Percentiles rank a stretch among this genome's conserved stretches.
These are phyloP conservation scores for Gasterosteus nipponicus DNA, from an alignment of 2,113 vertebrate genomes.

Conservation along the genomic window DNA sequence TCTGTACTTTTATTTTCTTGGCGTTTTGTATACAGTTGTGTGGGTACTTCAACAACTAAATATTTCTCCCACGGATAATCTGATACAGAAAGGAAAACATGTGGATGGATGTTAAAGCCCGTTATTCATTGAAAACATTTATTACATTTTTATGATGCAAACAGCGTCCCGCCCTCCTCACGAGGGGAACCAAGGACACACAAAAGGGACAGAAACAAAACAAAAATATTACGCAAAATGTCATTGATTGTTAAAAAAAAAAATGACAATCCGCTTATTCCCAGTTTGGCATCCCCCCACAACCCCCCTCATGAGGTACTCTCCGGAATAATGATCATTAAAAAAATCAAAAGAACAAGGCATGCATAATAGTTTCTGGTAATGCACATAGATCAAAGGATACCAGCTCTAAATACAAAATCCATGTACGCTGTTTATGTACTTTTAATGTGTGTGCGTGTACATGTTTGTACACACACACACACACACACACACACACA, in stretches of 20 bases:
- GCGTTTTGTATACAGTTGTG: background rate
- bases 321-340: slow-evolving; percentile 63
- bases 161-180: slow-evolving; percentile 74
- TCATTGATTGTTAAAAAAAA: slow-evolving; percentile 61
- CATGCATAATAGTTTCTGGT: slow-evolving; percentile 81
- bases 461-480: no score
- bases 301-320: slow-evolving; percentile 43
- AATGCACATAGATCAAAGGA: slow-evolving; percentile 77
- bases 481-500: background rate
- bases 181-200: slow-evolving; percentile 71
- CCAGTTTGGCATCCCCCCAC: slow-evolving; percentile 71
- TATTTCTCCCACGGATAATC: background rate
- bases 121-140: slow-evolving; percentile 85
- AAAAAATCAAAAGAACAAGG: slow-evolving; percentile 76
- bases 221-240: slow-evolving; percentile 69
- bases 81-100: slow-evolving; percentile 23
- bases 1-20: background rate
- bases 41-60: background rate
- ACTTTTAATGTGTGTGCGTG: slow-evolving; percentile 74
- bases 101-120: slow-evolving; percentile 58
- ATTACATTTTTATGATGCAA: slow-evolving; percentile 81
- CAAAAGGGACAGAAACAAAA: slow-evolving; percentile 67
- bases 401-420: slow-evolving; percentile 69
- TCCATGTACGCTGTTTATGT: slow-evolving; percentile 76
- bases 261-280: slow-evolving; percentile 61